Conservation (phyloP, 2,797 vertebrate species). For the Natrix natrix region DNA sequence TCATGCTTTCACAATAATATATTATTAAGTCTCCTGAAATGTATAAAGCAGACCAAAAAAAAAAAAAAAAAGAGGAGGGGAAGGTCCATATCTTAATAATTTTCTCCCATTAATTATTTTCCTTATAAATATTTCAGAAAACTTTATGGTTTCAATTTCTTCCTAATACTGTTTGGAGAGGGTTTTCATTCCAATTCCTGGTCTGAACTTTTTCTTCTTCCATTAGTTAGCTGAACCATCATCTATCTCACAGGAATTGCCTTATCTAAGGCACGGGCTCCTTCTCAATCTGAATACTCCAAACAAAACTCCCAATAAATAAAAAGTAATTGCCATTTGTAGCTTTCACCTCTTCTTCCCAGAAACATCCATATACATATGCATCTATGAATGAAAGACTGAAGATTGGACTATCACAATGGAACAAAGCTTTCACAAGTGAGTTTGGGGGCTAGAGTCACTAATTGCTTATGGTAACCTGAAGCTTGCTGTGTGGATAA, state of each 20-base stretch:
- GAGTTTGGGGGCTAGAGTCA: neutral
- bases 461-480: neutral
- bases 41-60: conserved; percentile 3
- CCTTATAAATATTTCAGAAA: conserved; percentile 50
- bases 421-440: conserved; percentile 44
- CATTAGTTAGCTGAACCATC: conserved; percentile 49
- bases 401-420: conserved; percentile 44
- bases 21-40: conserved; percentile 17
- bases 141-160: conserved; percentile 54
- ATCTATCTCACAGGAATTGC: conserved; percentile 37
- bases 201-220: neutral
- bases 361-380: conserved; percentile 43
- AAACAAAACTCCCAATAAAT: conserved; percentile 37
- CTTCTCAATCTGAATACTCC: conserved; percentile 42
- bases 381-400: neutral
- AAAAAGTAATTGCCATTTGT: conserved; percentile 51
- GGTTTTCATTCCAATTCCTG: conserved; percentile 33
- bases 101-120: conserved; percentile 57
- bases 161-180: conserved; percentile 38
- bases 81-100: conserved; percentile 3
- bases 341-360: conserved; percentile 53
- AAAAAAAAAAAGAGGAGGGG: neutral
- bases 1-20: conserved; percentile 2
- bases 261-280: conserved; percentile 53
- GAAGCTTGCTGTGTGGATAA: neutral